A percentile compares a stretch with the other conserved stretches of the same genome.
These are phyloP conservation scores for Falco columbarius DNA, from an alignment of 2,797 vertebrate genomes.

Conservation along the genomic window DNA sequence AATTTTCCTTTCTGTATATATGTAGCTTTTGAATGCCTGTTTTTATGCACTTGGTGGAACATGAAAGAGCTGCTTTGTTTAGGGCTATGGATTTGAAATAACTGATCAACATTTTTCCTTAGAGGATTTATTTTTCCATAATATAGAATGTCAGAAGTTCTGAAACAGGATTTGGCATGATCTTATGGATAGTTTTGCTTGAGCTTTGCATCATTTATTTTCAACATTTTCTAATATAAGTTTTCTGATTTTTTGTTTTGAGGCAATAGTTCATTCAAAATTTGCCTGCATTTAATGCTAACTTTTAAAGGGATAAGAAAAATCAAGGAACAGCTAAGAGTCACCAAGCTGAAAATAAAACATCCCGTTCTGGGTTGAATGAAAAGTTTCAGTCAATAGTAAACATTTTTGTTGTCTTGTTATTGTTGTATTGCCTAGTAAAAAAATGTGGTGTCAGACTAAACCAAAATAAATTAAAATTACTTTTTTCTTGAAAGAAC, in stretches of 20 bases:
- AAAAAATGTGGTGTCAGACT: slow-evolving; percentile 31
- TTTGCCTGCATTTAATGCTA: neutral
- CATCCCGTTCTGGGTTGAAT: slow-evolving; percentile 9
- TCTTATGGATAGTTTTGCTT: neutral
- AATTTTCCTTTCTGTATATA: neutral
- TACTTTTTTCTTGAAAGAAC: slow-evolving; percentile 22
- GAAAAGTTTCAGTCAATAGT: slow-evolving; percentile 35
- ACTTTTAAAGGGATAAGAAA: neutral
- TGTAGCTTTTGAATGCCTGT: neutral
- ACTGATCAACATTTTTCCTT: neutral
- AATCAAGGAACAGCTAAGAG: neutral
- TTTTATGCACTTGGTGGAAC: neutral
- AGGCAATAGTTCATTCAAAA: neutral
- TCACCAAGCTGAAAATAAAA: neutral
- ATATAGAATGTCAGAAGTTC: neutral
- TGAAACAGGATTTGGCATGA: neutral
- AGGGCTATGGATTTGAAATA: neutral
- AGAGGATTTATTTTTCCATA: neutral
- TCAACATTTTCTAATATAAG: neutral
- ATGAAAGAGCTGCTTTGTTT: slow-evolving; percentile 4
- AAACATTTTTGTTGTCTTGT: slow-evolving; percentile 47
- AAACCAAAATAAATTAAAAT: slow-evolving; percentile 44
- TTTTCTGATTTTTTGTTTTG: neutral
- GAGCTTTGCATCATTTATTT: neutral
- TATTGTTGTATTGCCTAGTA: slow-evolving; percentile 31